A percentile compares a stretch with the other conserved stretches of the same genome.
Conservation (phyloP, 2,888 invertebrate species). For the Phorcus lineatus region DNA sequence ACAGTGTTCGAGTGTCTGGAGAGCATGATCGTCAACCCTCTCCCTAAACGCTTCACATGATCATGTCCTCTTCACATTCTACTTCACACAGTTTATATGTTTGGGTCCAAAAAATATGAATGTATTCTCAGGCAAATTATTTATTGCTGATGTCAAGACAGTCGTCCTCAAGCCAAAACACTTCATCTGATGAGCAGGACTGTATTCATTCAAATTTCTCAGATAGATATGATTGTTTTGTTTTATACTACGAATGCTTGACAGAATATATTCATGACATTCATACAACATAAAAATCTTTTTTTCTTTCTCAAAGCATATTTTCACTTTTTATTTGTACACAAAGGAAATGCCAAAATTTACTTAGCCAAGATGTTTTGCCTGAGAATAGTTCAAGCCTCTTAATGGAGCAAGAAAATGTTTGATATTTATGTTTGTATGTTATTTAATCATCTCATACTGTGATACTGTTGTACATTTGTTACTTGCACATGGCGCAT, state of each 20-base stretch:
- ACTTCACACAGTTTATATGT: too few species aligned
- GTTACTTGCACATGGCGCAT: background rate
- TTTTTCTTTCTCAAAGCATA: background rate
- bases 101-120: too few species aligned
- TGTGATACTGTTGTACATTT: background rate
- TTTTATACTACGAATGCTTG: too few species aligned
- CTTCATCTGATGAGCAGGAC: too few species aligned
- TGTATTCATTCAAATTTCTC: too few species aligned
- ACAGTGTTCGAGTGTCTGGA: constrained; percentile 76
- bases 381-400: background rate
- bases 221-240: too few species aligned
- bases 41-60: constrained; percentile 60
- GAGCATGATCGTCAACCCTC: constrained; percentile 74
- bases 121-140: too few species aligned
- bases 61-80: too few species aligned
- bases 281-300: background rate
- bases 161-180: too few species aligned
- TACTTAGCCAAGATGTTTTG: background rate
- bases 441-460: background rate
- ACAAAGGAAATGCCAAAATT: background rate
- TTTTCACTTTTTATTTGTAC: background rate
- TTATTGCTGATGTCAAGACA: too few species aligned
- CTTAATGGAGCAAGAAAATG: background rate
- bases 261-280: too few species aligned
- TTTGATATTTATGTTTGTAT: too few species aligned